phyloP scores from a whole-genome alignment of 2,113 vertebrate genomes.

The Pao palembangensis region DNA sequence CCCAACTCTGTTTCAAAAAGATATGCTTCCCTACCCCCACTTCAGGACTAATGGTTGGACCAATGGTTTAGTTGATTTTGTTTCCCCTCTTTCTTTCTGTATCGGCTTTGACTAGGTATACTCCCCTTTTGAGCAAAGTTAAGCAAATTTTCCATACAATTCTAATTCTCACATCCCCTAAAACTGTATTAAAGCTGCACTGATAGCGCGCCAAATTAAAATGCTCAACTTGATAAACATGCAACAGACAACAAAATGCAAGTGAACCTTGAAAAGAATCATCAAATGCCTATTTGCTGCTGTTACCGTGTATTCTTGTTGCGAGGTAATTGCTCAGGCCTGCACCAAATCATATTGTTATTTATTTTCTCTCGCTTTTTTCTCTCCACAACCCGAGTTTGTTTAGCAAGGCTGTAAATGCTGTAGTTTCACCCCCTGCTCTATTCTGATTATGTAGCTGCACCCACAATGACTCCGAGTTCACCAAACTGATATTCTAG shows the following conservation, averaged over 20 bases:
- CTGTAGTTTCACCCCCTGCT: neutral
- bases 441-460: neutral
- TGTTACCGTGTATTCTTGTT: neutral
- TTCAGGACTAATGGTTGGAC: too few relatives aligned
- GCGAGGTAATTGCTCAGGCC: neutral
- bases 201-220: neutral
- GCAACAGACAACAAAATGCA: neutral
- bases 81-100: too few relatives aligned
- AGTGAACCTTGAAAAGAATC: neutral
- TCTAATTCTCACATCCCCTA: neutral
- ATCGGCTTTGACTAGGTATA: too few relatives aligned
- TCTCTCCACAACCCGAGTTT: neutral
- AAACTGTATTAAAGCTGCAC: neutral
- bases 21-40: too few relatives aligned
- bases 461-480: neutral
- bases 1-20: too few relatives aligned
- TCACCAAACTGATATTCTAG: neutral
- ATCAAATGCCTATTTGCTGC: neutral
- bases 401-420: neutral
- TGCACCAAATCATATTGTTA: slow-evolving; percentile 1
- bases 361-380: neutral
- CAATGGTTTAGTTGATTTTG: too few relatives aligned
- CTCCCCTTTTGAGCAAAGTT: too few relatives aligned
- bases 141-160: neutral
- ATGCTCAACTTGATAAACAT: neutral